phyloP scores from a whole-genome alignment of 2,888 invertebrate genomes.

The Acleris cristana region DNA sequence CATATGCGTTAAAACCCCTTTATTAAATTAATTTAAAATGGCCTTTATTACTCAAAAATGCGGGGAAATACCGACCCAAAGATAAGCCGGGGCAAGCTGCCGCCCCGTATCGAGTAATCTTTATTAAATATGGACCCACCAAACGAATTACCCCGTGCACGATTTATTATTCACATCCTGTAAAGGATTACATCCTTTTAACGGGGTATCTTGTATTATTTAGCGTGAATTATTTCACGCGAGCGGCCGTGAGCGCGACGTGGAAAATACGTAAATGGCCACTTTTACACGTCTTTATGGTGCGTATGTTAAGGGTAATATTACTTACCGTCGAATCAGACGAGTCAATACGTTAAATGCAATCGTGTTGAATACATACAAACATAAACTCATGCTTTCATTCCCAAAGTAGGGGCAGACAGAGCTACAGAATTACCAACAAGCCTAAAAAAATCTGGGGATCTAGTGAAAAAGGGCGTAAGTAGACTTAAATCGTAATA shows the following conservation, averaged over 20 bases:
- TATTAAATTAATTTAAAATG: constrained; percentile 16
- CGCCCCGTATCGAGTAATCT: constrained; percentile 47
- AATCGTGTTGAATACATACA: too few relatives aligned
- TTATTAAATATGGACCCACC: constrained; percentile 51
- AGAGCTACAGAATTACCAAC: too few relatives aligned
- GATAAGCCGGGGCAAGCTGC: constrained; percentile 48
- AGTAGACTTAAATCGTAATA: too few relatives aligned
- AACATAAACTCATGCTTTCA: too few relatives aligned
- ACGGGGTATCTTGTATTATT: constrained; percentile 38
- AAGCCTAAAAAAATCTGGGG: too few relatives aligned
- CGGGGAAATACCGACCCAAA: constrained; percentile 42
- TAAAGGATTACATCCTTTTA: constrained; percentile 48
- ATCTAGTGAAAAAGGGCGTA: too few relatives aligned
- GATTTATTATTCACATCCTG: constrained; percentile 54
- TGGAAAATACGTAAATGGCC: not conserved
- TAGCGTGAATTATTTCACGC: constrained; percentile 27
- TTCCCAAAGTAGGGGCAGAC: too few relatives aligned
- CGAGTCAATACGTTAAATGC: too few relatives aligned
- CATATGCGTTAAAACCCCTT: constrained; percentile 5
- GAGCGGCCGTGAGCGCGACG: not conserved
- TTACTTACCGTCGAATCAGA: too few relatives aligned
- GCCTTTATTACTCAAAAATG: constrained; percentile 39
- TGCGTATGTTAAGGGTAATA: too few relatives aligned
- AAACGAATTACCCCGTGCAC: constrained; percentile 34
- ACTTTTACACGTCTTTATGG: too few relatives aligned